Evolutionary conservation across 2,888 invertebrate species (phyloP).

Genomic region (Pycnomerus fuliginosus): DNA sequence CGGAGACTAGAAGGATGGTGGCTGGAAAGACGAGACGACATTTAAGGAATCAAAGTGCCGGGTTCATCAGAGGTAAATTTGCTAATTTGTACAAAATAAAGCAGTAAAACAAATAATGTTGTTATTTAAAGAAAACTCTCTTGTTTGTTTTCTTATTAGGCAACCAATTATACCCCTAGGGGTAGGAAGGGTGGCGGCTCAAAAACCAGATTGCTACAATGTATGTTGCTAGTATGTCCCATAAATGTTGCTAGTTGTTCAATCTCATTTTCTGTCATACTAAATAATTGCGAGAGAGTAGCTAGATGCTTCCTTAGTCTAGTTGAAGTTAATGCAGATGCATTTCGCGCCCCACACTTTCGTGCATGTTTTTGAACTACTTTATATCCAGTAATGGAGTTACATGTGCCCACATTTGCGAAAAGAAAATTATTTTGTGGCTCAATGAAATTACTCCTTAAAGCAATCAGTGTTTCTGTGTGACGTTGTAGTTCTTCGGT

Average conservation of each 20-base stretch:
- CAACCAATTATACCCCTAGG: no score
- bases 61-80: no score
- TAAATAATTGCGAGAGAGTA: conserved; percentile 11
- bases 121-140: no score
- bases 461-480: conserved; percentile 5
- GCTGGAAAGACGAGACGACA: no score
- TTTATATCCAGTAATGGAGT: conserved; percentile 9
- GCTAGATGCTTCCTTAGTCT: conserved; percentile 14
- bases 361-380: conserved; percentile 8
- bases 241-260: conserved; percentile 17
- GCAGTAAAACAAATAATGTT: no score
- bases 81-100: no score
- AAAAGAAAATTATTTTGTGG: conserved; percentile 4
- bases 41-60: no score
- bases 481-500: conserved; percentile 31
- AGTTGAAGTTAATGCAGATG: conserved; percentile 9
- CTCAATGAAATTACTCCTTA: conserved; percentile 14
- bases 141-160: no score
- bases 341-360: conserved; percentile 12
- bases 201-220: no score
- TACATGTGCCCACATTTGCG: neutral
- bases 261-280: conserved; percentile 6
- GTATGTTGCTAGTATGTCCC: no score
- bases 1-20: no score
- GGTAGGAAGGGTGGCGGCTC: no score